phyloP scores from a whole-genome alignment of 2,888 invertebrate species.

The Dusona sp. region DNA sequence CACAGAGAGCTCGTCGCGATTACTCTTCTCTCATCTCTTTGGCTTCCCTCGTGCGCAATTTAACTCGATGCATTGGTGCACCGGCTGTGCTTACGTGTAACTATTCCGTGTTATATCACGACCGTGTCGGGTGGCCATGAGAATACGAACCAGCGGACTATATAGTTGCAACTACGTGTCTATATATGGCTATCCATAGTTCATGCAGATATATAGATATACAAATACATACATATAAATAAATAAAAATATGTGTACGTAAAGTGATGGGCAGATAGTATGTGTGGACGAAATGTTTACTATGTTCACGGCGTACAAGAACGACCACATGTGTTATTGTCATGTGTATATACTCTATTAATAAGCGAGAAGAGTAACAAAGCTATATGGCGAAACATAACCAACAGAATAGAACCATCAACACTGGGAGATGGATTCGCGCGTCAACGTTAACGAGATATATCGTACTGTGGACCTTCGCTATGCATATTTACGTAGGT shows the following conservation, averaged over 20 bases:
- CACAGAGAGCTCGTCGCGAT: slow-evolving; percentile 22
- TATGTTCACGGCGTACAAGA: slow-evolving; percentile 36
- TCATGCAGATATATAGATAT: slow-evolving; percentile 3
- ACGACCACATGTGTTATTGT: slow-evolving; percentile 43
- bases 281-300: slow-evolving; percentile 38
- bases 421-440: slow-evolving; percentile 48
- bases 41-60: slow-evolving; percentile 52
- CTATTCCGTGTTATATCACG: slow-evolving; percentile 56
- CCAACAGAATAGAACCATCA: slow-evolving; percentile 30
- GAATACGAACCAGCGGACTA: slow-evolving; percentile 45
- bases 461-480: not conserved
- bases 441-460: slow-evolving; percentile 55
- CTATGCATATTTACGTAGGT: slow-evolving; percentile 2
- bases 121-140: slow-evolving; percentile 53
- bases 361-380: slow-evolving; percentile 57
- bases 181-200: slow-evolving; percentile 6
- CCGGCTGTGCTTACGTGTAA: slow-evolving; percentile 41
- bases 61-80: slow-evolving; percentile 51
- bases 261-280: slow-evolving; percentile 28
- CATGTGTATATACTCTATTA: slow-evolving; percentile 55
- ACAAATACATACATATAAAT: not conserved
- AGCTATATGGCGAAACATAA: slow-evolving; percentile 29
- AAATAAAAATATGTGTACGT: slow-evolving; percentile 12
- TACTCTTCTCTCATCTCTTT: slow-evolving; percentile 33
- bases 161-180: slow-evolving; percentile 19